Evolutionary conservation across 2,113 vertebrate genomes (phyloP).

Genomic region (Passer domesticus): DNA sequence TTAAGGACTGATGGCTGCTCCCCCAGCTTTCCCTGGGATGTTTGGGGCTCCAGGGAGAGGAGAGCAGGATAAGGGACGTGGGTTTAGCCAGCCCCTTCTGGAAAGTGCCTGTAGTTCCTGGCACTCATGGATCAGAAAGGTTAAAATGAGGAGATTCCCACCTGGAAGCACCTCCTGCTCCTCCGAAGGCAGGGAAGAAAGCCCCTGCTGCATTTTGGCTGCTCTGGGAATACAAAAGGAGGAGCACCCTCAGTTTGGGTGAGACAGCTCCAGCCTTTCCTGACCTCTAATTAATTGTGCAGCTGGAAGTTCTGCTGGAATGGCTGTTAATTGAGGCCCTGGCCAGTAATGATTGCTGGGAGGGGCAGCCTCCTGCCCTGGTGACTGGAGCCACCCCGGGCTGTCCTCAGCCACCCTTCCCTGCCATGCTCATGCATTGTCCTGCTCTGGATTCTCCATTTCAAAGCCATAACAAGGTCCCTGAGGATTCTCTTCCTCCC

Average conservation of each 20-base stretch:
- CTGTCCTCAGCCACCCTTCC: not conserved
- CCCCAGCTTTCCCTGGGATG: not conserved
- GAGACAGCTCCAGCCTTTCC: not conserved
- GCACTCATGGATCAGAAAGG: not conserved
- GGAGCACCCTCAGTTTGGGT: not conserved
- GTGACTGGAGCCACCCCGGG: not conserved
- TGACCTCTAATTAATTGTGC: not conserved
- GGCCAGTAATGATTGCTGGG: not conserved
- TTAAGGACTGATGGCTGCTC: not conserved
- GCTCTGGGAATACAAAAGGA: not conserved
- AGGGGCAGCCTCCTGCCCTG: not conserved
- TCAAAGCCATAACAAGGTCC: not conserved
- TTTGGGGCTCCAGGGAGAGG: not conserved
- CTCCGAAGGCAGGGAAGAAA: not conserved
- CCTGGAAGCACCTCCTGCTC: not conserved
- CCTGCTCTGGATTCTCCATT: not conserved
- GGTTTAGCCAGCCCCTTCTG: not conserved
- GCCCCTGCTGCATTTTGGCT: not conserved
- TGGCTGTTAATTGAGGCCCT: not conserved
- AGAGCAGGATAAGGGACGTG: not conserved
- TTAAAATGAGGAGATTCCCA: not conserved
- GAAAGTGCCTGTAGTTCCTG: not conserved
- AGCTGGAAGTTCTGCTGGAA: not conserved
- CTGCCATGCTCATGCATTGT: fast-evolving
- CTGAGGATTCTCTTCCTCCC: not conserved